Conservation (phyloP, 2,797 vertebrate species). For the Thamnophis elegans region DNA sequence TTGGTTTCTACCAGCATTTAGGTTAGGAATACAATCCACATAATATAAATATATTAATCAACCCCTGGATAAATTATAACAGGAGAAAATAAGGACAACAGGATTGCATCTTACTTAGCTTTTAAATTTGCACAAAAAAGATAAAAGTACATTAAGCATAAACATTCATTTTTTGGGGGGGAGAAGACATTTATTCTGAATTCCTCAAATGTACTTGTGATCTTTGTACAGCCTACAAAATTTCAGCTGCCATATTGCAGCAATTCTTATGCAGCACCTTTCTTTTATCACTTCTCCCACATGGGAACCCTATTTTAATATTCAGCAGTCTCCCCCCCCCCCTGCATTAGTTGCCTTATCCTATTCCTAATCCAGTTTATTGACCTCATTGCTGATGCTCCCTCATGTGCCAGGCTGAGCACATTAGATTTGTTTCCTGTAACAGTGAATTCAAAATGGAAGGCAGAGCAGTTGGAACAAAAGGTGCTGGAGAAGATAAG, state of each 20-base stretch:
- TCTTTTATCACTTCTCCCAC: slow-evolving; percentile 1
- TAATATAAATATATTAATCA: background rate
- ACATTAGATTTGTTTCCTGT: background rate
- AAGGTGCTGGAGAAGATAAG: background rate
- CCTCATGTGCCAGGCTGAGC: background rate
- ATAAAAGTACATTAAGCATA: background rate
- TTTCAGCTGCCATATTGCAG: background rate
- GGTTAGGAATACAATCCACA: background rate
- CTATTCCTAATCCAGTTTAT: background rate
- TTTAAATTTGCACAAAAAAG: background rate
- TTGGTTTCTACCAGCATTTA: background rate
- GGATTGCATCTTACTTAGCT: background rate
- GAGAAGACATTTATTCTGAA: background rate
- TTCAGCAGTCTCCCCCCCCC: background rate
- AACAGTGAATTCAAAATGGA: background rate
- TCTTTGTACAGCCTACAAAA: background rate
- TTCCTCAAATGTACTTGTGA: background rate
- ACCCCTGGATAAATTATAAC: background rate
- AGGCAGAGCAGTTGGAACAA: background rate
- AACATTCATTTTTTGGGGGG: background rate
- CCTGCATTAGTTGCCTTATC: background rate
- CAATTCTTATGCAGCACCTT: background rate
- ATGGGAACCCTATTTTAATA: background rate
- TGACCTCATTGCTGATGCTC: background rate
- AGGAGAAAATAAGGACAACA: background rate